Evolutionary conservation across 2,888 invertebrate genomes (phyloP).

Genomic region (Sepioteuthis lessoniana): DNA sequence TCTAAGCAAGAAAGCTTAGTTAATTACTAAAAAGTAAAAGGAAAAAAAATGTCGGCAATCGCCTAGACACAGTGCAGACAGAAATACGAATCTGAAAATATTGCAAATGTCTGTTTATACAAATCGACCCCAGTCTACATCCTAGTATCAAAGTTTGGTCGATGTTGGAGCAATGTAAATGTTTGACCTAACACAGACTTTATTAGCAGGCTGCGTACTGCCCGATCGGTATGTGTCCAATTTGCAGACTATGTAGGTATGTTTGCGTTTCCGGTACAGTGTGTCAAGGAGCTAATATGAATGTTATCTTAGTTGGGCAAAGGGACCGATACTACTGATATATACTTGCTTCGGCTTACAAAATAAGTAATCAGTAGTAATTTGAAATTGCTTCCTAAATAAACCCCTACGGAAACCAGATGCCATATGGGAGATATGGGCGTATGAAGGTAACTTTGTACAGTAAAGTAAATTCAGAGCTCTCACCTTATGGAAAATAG

Average conservation of each 20-base stretch:
- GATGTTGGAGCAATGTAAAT: not conserved
- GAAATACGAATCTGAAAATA: conserved; percentile 33
- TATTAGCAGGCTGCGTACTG: not conserved
- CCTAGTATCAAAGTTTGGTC: not conserved
- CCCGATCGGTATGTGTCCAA: conserved; percentile 9
- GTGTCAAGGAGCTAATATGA: not conserved
- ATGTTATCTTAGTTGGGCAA: conserved; percentile 23
- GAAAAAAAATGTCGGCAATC: not conserved
- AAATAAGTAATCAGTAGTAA: conserved; percentile 23
- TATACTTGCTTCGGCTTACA: not conserved
- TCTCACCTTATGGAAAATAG: not conserved
- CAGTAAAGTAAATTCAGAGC: not conserved
- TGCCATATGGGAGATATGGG: conserved; percentile 15
- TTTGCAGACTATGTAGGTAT: conserved; percentile 6
- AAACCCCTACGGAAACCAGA: conserved; percentile 25
- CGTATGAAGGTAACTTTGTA: not conserved
- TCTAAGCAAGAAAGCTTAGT: too few species aligned
- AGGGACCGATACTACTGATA: not conserved
- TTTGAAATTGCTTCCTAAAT: conserved; percentile 33
- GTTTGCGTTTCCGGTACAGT: not conserved
- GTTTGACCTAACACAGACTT: not conserved
- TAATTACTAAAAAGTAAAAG: not conserved
- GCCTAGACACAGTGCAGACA: not conserved
- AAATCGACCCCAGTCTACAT: not conserved
- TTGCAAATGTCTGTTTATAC: not conserved